Base-by-base conservation (phyloP, 1,140 invertebrate genomes). In the Caenorhabditis inopinata region DNA sequence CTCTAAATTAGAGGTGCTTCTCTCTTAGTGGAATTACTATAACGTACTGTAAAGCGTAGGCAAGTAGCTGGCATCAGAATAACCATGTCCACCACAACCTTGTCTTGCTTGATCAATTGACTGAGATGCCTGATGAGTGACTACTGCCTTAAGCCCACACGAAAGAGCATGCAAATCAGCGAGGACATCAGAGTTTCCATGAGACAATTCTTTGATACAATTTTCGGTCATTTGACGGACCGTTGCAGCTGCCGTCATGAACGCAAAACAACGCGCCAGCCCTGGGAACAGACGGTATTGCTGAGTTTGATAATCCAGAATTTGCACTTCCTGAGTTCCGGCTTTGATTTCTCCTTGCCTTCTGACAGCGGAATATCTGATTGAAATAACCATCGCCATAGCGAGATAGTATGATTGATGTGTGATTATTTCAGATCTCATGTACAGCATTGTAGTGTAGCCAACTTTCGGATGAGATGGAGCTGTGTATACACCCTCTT, bases 371-470 rank as follows among this genome's bases (percentile, higher is more conserved):
- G 94, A 94, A 88, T 97, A 98, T 84, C 96, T 91, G 21, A 89
- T 89, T 32, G 91, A 87, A 46, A 90, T 90, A 5, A 89, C 89
- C n/a, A 76, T 81, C 1, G 89, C 89, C 48, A 80, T 75, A n/a
- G 85, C 88, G 0, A 90, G 76, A 32, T 89, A 84, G 73, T 85
- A 83, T 4, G 88, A 84, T 25, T 88, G 83, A 49, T 82, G 79
- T 18, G 29, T 49, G 27, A 89, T 85, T 73, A 97, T 90, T 29
- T 93, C 92, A 12, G 95, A 93, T 21, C 95, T 91, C 0, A 96
- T 93, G 89, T 96, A 94, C 89, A 97, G 93, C 95, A 97, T 96
- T 0, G 94, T 95, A n/a, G 94, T 94, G 89, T 97, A 97, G 0
- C 94, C 93, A 0, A 96, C 90, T 88, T 96, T 96, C 51, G 93